These are phyloP conservation scores for Hippotragus niger DNA, from an alignment of 2,113 vertebrate species.

Conservation along the genomic window DNA sequence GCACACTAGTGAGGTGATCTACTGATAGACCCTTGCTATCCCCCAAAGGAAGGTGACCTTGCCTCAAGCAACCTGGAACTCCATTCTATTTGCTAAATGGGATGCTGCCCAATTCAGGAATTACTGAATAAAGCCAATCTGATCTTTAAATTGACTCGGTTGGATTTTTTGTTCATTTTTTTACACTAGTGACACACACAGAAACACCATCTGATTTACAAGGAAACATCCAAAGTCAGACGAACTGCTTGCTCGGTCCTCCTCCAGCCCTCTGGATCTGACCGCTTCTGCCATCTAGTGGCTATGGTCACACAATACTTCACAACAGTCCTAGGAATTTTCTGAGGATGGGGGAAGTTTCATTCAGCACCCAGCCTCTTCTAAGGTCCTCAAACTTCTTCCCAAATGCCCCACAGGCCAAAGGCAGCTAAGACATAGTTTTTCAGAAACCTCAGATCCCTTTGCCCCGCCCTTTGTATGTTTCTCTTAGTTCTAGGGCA, in stretches of 20 bases:
- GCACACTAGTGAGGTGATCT: neutral
- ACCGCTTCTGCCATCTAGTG: conserved; percentile 53
- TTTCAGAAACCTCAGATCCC: neutral
- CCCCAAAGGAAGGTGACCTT: neutral
- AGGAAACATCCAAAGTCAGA: neutral
- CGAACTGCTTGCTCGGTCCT: neutral
- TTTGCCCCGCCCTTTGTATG: neutral
- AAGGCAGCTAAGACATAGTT: neutral
- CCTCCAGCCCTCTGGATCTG: neutral
- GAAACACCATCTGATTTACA: neutral
- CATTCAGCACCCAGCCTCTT: neutral
- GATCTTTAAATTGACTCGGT: neutral
- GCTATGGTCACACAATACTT: neutral
- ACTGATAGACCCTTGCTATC: neutral
- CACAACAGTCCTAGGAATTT: neutral
- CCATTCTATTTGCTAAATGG: neutral
- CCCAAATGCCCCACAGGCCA: neutral
- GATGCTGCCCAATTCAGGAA: neutral
- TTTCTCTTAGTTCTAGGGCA: neutral
- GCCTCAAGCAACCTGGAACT: neutral
- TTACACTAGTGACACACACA: neutral
- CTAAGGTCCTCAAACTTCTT: neutral
- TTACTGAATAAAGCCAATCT: neutral
- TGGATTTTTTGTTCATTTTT: neutral
- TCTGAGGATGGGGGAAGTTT: neutral